Base-by-base conservation (phyloP, 2,113 vertebrate genomes). In the Toxotes jaculatrix region DNA sequence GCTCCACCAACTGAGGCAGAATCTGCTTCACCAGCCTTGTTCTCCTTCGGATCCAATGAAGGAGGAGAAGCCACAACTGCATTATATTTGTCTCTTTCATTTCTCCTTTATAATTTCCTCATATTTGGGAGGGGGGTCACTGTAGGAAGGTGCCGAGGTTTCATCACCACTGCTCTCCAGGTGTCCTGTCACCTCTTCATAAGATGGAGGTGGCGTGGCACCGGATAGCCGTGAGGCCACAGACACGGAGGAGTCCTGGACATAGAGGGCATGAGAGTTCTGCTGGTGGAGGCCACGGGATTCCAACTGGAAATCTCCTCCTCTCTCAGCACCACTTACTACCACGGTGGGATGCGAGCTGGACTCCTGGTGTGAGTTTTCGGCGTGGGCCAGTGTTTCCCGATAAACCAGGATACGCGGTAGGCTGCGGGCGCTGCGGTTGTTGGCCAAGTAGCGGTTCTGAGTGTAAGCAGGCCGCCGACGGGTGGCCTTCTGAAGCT, bases 161-260 rank as follows among this genome's bases (percentile, higher is more conserved):
- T 97, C 96, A 45, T 97, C 96, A 0, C 95, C 91, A 91, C 95
- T 96, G 89, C 95, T 97, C 77, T 97, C 96, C 0, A 94, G 91
- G 42, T 96, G 96, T 13, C 96, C 96, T 0, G 96, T 97, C 87
- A 97, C 97, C 89, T 98, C 97, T 82, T 98, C 97, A 0, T 98
- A 97, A 57, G 96, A 97, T 0, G 97, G 97, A 0, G 97, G 97
- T 0, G 97, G 97, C 0, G 96, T 97, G 79, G 97, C 96, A 0
- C 96, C 96, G 4, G 96, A 97, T 45, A 97, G 89, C 82, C 96
- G 95, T 12, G 96, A 96, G 5, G 96, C 94, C 51, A 95, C 82
- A 0, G 95, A 95, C 36, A 86, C 72, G 0, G 96, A 95, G 2
- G 95, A 92, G 85, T 97, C 95, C 0, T 96, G 95, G 0, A 95